A percentile compares a stretch with the other conserved stretches of the same genome.
These are phyloP conservation scores for Alsophila aescularia DNA, from an alignment of 2,888 invertebrate genomes.

Conservation along the genomic window DNA sequence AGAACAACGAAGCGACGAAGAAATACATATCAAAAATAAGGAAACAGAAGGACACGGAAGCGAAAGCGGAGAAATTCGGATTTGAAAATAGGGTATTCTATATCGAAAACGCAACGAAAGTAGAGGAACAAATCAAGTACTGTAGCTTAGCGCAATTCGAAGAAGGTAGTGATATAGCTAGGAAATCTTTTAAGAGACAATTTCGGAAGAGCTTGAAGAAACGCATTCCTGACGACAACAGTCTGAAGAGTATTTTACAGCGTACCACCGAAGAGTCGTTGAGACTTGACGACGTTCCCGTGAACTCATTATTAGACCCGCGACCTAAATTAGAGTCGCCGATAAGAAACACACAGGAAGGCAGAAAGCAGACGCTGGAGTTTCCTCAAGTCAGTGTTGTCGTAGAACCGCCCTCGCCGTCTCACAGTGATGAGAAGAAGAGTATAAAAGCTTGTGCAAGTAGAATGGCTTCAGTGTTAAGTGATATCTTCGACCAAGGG, in stretches of 20 bases:
- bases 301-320: conserved; percentile 19
- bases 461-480: conserved; percentile 78
- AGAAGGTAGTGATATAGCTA: conserved; percentile 92
- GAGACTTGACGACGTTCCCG: conserved; percentile 44
- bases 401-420: conserved; percentile 90
- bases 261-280: conserved; percentile 62
- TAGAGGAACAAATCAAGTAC: conserved; percentile 87
- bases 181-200: conserved; percentile 88
- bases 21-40: conserved; percentile 82
- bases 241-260: conserved; percentile 63
- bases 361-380: conserved; percentile 42
- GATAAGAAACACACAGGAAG: conserved; percentile 19
- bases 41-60: conserved; percentile 59
- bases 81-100: conserved; percentile 90
- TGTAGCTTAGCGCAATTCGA: conserved; percentile 93
- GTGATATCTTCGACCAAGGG: conserved; percentile 73
- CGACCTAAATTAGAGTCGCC: conserved; percentile 35
- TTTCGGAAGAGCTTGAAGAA: conserved; percentile 76
- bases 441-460: conserved; percentile 68
- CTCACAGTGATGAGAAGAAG: conserved; percentile 85
- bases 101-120: conserved; percentile 76
- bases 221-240: conserved; percentile 59
- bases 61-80: conserved; percentile 83
- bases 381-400: conserved; percentile 89
- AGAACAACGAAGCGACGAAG: conserved; percentile 84